A percentile compares a stretch with the other conserved stretches of the same genome.
Evolutionary conservation across 2,113 vertebrate genomes (phyloP).

Genomic region (Ifrita kowaldi): DNA sequence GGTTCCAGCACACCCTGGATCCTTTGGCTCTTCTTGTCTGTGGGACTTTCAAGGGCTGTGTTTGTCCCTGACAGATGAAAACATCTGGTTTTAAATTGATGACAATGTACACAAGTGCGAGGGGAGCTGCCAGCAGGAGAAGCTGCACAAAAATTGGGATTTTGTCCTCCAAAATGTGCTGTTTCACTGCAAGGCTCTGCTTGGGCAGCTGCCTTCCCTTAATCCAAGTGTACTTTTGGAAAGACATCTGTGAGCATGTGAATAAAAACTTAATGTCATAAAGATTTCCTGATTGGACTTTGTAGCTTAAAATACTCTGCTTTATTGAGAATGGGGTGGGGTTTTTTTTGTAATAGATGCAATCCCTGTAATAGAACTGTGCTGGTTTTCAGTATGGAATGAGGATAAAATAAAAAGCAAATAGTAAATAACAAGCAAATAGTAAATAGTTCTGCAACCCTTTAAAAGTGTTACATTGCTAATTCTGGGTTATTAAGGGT

Average conservation of each 20-base stretch:
- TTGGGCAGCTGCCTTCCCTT: not conserved
- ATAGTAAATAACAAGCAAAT: not conserved
- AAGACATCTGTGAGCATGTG: not conserved
- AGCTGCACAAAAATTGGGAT: not conserved
- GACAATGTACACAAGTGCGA: not conserved
- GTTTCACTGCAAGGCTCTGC: not conserved
- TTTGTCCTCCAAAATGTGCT: not conserved
- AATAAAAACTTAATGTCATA: not conserved
- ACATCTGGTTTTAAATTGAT: constrained; percentile 44
- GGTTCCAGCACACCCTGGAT: not conserved
- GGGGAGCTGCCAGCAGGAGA: not conserved
- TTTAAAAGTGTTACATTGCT: not conserved
- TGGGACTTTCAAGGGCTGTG: not conserved
- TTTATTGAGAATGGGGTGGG: not conserved
- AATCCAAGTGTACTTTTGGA: not conserved
- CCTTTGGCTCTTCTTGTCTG: not conserved
- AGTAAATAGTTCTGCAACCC: not conserved
- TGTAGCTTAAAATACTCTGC: not conserved
- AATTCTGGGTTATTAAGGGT: not conserved
- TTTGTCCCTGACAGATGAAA: constrained; percentile 8
- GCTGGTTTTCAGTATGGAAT: not conserved
- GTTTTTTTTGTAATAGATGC: not conserved
- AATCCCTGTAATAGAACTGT: not conserved
- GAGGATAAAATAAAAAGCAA: not conserved
- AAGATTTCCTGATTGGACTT: not conserved